Percentiles rank a stretch among this genome's conserved stretches.
Conservation (phyloP, 2,888 invertebrate genomes). For the Adineta ricciae region DNA sequence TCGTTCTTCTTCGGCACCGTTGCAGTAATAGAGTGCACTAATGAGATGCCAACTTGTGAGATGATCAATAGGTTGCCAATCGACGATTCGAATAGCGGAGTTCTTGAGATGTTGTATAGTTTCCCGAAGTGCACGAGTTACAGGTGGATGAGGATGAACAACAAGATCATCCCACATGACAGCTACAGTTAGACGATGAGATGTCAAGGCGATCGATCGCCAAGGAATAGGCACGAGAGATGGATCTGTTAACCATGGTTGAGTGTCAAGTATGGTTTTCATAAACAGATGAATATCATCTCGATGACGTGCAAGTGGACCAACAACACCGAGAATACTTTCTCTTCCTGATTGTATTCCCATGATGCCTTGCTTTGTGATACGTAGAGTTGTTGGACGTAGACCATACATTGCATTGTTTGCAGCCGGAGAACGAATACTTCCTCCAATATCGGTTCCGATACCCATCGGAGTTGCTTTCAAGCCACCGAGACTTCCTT, state of each 20-base stretch:
- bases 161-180: no score
- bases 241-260: not conserved
- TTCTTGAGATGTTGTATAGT: not conserved
- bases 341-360: not conserved
- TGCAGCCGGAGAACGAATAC: not conserved
- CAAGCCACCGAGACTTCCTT: not conserved
- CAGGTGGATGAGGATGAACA: no score
- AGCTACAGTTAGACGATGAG: no score
- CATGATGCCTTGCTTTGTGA: not conserved
- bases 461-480: not conserved
- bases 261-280: not conserved
- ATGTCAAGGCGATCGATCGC: no score
- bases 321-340: not conserved
- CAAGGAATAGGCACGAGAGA: not conserved
- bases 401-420: not conserved
- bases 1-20: not conserved
- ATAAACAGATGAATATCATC: not conserved
- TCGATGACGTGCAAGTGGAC: not conserved
- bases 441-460: not conserved
- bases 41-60: not conserved
- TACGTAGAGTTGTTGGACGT: not conserved
- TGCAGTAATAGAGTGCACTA: not conserved
- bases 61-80: not conserved
- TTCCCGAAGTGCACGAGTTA: no score
- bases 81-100: not conserved